phyloP scores from a whole-genome alignment of 2,888 invertebrate genomes.

The Drosophila seclusa region DNA sequence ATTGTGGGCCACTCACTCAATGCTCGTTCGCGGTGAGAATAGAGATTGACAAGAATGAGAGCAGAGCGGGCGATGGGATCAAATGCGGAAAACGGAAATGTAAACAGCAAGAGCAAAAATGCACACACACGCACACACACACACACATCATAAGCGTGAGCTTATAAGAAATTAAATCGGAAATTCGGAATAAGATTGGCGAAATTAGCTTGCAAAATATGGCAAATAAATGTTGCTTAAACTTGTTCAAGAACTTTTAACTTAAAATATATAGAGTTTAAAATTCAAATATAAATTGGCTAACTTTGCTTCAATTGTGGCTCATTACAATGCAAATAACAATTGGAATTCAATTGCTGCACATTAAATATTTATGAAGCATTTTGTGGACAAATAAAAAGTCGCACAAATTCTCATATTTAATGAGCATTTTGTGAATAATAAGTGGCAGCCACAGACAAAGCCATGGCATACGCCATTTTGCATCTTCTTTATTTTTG shows the following conservation, averaged over 20 bases:
- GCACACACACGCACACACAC: slow-evolving; percentile 1
- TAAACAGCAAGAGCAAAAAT: slow-evolving; percentile 47
- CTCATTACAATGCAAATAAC: background rate
- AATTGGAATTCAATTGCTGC: slow-evolving; percentile 24
- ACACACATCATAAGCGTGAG: background rate
- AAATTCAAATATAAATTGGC: background rate
- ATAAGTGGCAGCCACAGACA: slow-evolving; percentile 17
- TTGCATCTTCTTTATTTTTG: slow-evolving; percentile 12
- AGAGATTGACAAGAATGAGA: slow-evolving; percentile 19
- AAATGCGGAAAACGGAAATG: slow-evolving; percentile 61
- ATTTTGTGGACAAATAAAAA: slow-evolving; percentile 5
- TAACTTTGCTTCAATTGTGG: background rate
- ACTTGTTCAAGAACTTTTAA: background rate
- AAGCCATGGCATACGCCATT: slow-evolving; percentile 7
- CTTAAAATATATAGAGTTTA: too few species aligned
- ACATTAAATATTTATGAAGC: slow-evolving; percentile 53
- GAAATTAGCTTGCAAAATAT: background rate
- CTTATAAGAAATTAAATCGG: background rate
- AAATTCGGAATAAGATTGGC: background rate
- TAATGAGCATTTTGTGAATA: slow-evolving; percentile 45
- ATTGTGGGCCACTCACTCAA: slow-evolving; percentile 25
- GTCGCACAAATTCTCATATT: slow-evolving; percentile 29
- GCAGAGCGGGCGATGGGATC: slow-evolving; percentile 14
- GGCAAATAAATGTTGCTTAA: background rate
- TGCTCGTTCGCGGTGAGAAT: slow-evolving; percentile 19